Evolutionary conservation across 2,797 vertebrate species (phyloP).

Genomic region (Manis javanica): DNA sequence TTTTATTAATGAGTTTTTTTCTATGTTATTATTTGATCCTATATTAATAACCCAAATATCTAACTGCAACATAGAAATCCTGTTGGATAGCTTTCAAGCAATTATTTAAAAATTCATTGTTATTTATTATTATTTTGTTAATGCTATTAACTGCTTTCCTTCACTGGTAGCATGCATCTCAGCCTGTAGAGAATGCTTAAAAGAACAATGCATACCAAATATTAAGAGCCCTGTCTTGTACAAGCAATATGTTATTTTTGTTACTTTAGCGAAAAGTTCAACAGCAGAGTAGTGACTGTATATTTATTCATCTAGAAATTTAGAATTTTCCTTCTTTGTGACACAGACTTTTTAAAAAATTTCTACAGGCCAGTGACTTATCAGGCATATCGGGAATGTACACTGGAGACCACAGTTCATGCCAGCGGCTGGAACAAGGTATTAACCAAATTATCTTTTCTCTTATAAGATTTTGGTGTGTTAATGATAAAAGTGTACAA

Average conservation of each 20-base stretch:
- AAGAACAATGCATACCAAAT: not conserved
- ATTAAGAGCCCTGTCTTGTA: not conserved
- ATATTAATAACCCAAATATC: constrained; percentile 22
- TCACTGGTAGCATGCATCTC: not conserved
- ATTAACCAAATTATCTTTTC: constrained; percentile 67
- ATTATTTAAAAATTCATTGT: constrained; percentile 1
- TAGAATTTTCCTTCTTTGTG: constrained; percentile 73
- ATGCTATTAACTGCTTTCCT: constrained; percentile 23
- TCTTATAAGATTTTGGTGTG: not conserved
- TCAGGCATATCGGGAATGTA: constrained; percentile 89
- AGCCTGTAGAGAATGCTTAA: not conserved
- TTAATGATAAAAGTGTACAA: constrained; percentile 11
- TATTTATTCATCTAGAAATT: constrained; percentile 66
- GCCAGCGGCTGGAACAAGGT: constrained; percentile 95
- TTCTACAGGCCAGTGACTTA: constrained; percentile 93
- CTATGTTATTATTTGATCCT: constrained; percentile 52
- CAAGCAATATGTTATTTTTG: not conserved
- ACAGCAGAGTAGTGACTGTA: constrained; percentile 28
- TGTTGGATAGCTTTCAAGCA: constrained; percentile 25
- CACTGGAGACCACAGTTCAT: constrained; percentile 87
- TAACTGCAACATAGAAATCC: not conserved
- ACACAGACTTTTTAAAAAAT: constrained; percentile 76
- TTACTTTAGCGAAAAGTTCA: constrained; percentile 50
- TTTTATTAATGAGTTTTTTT: constrained; percentile 38
- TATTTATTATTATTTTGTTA: constrained; percentile 19